phyloP scores from a whole-genome alignment of 92 coral and sea anemone genomes.

The Palythoa grandiflora region DNA sequence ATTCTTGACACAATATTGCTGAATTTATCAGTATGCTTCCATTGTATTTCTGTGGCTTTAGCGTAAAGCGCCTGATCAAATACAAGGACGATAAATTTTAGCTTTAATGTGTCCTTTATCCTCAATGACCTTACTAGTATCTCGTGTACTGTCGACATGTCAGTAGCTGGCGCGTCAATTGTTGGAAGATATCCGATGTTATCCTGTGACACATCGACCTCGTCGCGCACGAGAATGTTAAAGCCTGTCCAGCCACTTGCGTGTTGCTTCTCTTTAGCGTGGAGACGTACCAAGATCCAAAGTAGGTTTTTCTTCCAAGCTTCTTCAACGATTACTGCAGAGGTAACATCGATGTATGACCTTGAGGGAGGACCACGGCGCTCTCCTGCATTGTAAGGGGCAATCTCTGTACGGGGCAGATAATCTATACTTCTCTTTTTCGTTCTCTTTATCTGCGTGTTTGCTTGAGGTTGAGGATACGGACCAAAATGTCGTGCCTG shows the following conservation, averaged over 20 bases:
- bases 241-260: conserved; percentile 71
- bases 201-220: conserved; percentile 33
- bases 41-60: conserved; percentile 50
- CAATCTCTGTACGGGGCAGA: not conserved
- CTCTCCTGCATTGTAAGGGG: conserved; percentile 58
- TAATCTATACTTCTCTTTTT: conserved; percentile 56
- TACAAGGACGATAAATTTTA: conserved; percentile 46
- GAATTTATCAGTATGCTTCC: conserved; percentile 44
- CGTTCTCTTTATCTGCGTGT: conserved; percentile 26
- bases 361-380: conserved; percentile 26
- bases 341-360: conserved; percentile 18
- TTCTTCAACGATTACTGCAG: conserved; percentile 8
- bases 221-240: conserved; percentile 55
- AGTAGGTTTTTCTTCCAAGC: conserved; percentile 39
- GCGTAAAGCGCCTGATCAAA: conserved; percentile 58
- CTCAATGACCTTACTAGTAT: conserved; percentile 39
- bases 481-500: conserved; percentile 60
- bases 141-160: conserved; percentile 49
- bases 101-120: conserved; percentile 44
- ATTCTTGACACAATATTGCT: conserved; percentile 31
- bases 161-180: conserved; percentile 57
- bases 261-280: conserved; percentile 22
- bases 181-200: conserved; percentile 59
- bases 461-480: not conserved
- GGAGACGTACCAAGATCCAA: conserved; percentile 49